Conservation (phyloP, 2,797 vertebrate species). For the Naso thynnoides region DNA sequence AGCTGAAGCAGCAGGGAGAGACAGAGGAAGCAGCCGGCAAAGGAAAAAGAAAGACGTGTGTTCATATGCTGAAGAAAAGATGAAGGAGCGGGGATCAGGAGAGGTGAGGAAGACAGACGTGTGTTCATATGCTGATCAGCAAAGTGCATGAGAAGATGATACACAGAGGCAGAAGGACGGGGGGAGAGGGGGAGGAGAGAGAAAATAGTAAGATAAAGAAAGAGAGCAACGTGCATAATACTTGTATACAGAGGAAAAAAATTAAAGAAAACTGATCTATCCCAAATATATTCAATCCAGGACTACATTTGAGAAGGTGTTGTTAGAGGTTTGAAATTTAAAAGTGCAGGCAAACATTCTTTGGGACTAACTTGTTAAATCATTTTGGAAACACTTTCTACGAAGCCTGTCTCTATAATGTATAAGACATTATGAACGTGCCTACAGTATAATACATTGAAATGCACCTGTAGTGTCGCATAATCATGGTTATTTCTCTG, state of each 20-base stretch:
- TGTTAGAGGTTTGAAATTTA: no score
- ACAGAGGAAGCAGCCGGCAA: constrained; percentile 50
- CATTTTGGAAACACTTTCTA: no score
- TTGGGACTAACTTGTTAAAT: no score
- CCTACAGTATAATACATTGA: no score
- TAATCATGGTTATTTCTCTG: no score
- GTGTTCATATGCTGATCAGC: constrained; percentile 34
- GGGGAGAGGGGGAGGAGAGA: neutral
- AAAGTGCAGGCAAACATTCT: no score
- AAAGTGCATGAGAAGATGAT: constrained; percentile 28
- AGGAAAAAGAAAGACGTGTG: constrained; percentile 55
- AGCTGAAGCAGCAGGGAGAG: constrained; percentile 63
- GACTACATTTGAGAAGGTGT: neutral
- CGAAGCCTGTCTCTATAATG: no score
- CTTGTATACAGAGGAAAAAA: neutral
- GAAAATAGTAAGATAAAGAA: neutral
- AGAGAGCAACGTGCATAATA: neutral
- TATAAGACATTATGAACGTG: no score
- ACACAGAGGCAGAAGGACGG: neutral
- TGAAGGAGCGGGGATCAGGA: constrained; percentile 28
- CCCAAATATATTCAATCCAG: neutral
- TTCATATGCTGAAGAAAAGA: constrained; percentile 59
- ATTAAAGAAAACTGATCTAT: constrained; percentile 4
- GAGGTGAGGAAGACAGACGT: constrained; percentile 25
- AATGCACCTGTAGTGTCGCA: no score